A percentile compares a stretch with the other conserved stretches of the same genome.
Conservation (phyloP, 2,113 vertebrate genomes). For the Cyrtonyx montezumae region DNA sequence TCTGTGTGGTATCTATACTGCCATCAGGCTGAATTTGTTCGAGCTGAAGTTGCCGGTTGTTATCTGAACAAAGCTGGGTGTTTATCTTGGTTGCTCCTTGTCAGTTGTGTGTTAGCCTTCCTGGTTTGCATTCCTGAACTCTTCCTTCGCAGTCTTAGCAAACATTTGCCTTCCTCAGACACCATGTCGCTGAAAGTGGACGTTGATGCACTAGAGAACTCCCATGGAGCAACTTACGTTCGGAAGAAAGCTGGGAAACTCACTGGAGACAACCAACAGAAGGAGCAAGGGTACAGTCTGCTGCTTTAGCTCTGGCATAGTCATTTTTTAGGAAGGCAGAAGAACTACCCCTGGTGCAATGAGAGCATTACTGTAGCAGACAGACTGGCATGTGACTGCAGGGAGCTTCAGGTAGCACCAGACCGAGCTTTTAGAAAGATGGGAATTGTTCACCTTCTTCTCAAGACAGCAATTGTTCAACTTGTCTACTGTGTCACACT, state of each 20-base stretch:
- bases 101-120: background rate
- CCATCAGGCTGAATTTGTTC: background rate
- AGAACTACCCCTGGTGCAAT: background rate
- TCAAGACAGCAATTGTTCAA: background rate
- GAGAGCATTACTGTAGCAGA: background rate
- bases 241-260: constrained; percentile 94
- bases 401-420: background rate
- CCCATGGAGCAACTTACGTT: constrained; percentile 92
- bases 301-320: background rate
- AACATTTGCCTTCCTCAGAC: constrained; percentile 93
- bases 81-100: background rate
- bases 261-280: constrained; percentile 85
- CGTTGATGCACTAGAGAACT: constrained; percentile 96
- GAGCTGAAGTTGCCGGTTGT: background rate
- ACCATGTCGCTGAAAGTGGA: constrained; percentile 94
- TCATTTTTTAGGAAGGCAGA: background rate
- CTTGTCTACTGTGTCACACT: background rate
- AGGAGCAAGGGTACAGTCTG: constrained; percentile 86
- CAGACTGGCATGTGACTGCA: background rate
- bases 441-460: background rate
- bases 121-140: constrained; percentile 74
- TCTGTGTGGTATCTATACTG: background rate
- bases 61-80: background rate
- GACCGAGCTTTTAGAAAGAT: background rate
- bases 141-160: constrained; percentile 86